These are phyloP conservation scores for Aelia acuminata DNA, from an alignment of 2,888 invertebrate species.

Conservation along the genomic window DNA sequence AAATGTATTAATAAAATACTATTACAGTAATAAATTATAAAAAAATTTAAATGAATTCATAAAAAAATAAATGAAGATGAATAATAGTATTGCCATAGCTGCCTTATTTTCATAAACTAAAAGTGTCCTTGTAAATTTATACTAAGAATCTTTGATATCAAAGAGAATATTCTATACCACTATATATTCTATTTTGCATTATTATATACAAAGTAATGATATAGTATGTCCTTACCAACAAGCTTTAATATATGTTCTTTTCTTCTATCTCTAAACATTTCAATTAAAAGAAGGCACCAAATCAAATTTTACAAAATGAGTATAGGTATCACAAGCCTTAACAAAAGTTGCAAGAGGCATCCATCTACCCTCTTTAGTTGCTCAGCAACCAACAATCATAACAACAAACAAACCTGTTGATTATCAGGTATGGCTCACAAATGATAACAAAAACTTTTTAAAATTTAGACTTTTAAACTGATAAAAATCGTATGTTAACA, in stretches of 20 bases:
- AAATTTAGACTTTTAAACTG: neutral
- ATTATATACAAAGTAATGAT: neutral
- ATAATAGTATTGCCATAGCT: no score
- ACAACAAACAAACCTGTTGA: neutral
- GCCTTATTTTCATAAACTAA: no score
- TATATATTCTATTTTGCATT: neutral
- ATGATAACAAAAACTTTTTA: neutral
- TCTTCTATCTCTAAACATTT: conserved; percentile 19
- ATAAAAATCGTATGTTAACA: neutral
- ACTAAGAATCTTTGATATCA: no score
- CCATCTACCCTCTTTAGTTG: neutral
- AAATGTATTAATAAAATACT: no score
- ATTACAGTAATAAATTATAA: no score
- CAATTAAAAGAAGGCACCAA: no score
- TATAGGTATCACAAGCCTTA: no score
- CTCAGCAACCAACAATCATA: neutral
- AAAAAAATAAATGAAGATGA: no score
- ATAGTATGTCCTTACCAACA: neutral
- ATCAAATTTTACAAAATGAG: neutral
- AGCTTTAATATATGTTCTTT: conserved; percentile 19
- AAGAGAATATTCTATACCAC: no score
- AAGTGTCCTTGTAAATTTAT: no score
- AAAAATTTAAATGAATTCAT: no score
- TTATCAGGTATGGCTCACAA: neutral
- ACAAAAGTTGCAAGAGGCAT: neutral